A percentile compares a stretch with the other conserved stretches of the same genome.
These are phyloP conservation scores for Microcebus ravelobensis DNA, from an alignment of 2,113 vertebrate genomes.

Conservation along the genomic window DNA sequence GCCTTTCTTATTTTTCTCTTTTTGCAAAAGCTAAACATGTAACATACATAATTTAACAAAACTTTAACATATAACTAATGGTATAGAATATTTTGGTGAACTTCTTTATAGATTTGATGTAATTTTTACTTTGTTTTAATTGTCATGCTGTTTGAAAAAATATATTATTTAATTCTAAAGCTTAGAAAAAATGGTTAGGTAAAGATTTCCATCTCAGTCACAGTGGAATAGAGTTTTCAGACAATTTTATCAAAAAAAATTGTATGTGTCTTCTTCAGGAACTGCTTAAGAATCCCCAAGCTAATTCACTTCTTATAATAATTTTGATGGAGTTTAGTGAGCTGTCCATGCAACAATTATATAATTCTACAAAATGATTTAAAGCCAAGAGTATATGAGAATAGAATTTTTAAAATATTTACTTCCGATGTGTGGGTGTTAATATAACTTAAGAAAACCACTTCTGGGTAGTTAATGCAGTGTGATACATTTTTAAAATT, in stretches of 20 bases:
- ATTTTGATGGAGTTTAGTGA: neutral
- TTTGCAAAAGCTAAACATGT: no score
- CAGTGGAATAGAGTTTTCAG: neutral
- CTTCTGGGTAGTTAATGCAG: neutral
- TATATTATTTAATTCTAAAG: no score
- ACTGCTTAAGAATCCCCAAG: neutral
- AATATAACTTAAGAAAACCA: neutral
- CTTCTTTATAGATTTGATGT: no score
- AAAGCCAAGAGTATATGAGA: neutral
- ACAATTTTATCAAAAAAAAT: neutral
- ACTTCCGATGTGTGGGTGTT: neutral
- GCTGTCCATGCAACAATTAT: neutral
- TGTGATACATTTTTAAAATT: slow-evolving; percentile 41
- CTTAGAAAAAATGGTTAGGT: no score
- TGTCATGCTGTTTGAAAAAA: no score
- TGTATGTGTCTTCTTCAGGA: neutral
- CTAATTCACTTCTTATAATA: neutral
- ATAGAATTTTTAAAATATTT: neutral
- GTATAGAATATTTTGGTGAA: no score
- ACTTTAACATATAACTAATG: no score
- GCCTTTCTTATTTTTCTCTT: no score
- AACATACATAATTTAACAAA: no score
- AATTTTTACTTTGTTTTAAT: no score
- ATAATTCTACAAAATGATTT: no score
- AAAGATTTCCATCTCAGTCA: neutral